Evolutionary conservation across 2,888 invertebrate genomes (phyloP), one percentile per base, ranked within the genome.

Genomic region (Cosmopolites sordidus): DNA sequence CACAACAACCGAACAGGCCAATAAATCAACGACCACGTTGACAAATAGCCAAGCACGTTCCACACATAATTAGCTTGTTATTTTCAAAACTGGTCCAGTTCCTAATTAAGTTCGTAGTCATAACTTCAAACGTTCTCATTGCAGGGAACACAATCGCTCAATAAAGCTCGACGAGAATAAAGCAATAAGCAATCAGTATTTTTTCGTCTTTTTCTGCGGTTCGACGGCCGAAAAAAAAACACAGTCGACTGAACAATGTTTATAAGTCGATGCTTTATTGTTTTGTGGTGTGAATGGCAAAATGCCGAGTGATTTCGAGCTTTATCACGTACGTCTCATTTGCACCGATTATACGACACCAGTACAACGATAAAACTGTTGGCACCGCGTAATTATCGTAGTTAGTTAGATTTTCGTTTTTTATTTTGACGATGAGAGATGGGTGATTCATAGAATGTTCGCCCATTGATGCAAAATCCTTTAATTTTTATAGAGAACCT

Each of bases 191-290:
- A 9, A n/a, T 33, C 11, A 22, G 3, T 22, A 22, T 22, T 22
- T 22, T 22, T 22, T 22, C 22, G 22, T 22, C 22, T 33, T 33
- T 33, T 33, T 33, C 27, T 2, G 11, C 12, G 12, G 3, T 33
- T 12, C 11, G 33, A 12, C 33, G 33, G 12, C n/a, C 16, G 51
- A n/a, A n/a, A n/a, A n/a, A n/a, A n/a, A n/a, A n/a, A n/a, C 30
- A 53, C 53, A 47, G 52, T 49, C 47, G 55, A 53, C 50, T 54
- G 48, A 58, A 54, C 54, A 54, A 58, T 56, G 55, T 58, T 58
- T 58, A 56, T 54, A 43, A 51, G 56, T 58, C 54, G 41, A 56
- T 54, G 56, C 45, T 56, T 58, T 58, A 56, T 53, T 58, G 58
- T 58, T 56, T 33, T 52, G 58, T 53, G 53, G 48, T 46, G 48